Base-by-base conservation (phyloP, 1,140 invertebrate species). In the Drosophila santomea region DNA sequence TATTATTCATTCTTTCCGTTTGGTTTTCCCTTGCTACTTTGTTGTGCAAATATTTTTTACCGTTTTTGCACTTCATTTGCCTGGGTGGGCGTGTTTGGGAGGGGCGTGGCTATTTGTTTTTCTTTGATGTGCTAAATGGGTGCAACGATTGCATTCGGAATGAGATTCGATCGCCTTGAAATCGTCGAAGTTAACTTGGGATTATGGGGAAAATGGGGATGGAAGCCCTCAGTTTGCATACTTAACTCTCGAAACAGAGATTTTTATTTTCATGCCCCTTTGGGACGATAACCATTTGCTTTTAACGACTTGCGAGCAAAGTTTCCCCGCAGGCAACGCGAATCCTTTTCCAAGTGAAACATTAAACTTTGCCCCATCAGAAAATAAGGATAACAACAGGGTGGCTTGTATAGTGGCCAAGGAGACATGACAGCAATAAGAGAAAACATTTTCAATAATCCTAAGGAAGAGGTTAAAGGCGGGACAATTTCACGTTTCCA, bases 1-100 rank as follows among this genome's bases (percentile, higher is more conserved):
- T 75, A 66, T 75, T 75, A 55, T 75, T 36, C 61, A 17, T 43
- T 25, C 17, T 36, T 20, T 36, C 10, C 47, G 66, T 39, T 72
- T 71, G 66, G 50, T 75, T 75, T 66, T 17, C 38, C 43, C 41
- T 11, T 38, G 54, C 59, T 58, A 75, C 73, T 75, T 75, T 75
- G 73, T 75, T 56, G 73, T 75, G 73, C 72, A 75, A 75, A 75
- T 75, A 75, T 75, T 75, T 75, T 73, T 4, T 38, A 4, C 41
- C 17, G n/a, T 38, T 73, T 68, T 75, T 35, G 71, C 60, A 38
- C 72, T 54, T 75, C 54, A 75, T 75, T 75, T 75, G 60, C 57
- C 48, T 20, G 23, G 35, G 23, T n/a, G 50, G 56, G 35, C 28
- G 54, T 55, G 50, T 23, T 17, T 6, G 7, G 38, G 47, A 11